Evolutionary conservation across 2,888 invertebrate genomes (phyloP).

Genomic region (Protonemura montana): DNA sequence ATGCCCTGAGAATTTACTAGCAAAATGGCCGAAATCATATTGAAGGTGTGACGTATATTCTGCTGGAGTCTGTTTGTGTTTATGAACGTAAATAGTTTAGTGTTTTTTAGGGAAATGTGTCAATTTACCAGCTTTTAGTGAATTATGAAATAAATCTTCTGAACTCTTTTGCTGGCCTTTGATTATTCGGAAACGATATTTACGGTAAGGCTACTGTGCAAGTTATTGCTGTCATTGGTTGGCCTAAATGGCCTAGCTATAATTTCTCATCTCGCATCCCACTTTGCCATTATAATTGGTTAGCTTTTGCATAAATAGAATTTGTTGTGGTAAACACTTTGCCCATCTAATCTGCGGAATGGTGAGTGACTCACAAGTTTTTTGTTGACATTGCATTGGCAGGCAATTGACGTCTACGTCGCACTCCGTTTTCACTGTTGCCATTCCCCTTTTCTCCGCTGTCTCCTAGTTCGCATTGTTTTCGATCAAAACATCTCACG

Average conservation of each 20-base stretch:
- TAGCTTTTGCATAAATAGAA: background rate
- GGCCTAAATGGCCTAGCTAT: background rate
- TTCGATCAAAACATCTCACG: background rate
- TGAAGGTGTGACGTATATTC: slow-evolving; percentile 1
- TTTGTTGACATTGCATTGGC: background rate
- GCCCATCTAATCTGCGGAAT: background rate
- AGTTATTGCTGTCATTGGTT: background rate
- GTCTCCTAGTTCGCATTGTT: background rate
- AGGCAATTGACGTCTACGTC: background rate
- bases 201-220: background rate
- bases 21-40: background rate
- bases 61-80: background rate
- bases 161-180: background rate
- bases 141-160: background rate
- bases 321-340: background rate
- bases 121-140: background rate
- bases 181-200: background rate
- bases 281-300: background rate
- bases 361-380: background rate
- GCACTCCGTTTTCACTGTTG: background rate
- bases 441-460: background rate
- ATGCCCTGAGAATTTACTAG: background rate
- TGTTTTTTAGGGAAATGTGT: background rate
- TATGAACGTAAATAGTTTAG: background rate
- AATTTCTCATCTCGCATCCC: background rate